Conservation (phyloP, 2,888 invertebrate species). For the Caenorhabditis becei region DNA sequence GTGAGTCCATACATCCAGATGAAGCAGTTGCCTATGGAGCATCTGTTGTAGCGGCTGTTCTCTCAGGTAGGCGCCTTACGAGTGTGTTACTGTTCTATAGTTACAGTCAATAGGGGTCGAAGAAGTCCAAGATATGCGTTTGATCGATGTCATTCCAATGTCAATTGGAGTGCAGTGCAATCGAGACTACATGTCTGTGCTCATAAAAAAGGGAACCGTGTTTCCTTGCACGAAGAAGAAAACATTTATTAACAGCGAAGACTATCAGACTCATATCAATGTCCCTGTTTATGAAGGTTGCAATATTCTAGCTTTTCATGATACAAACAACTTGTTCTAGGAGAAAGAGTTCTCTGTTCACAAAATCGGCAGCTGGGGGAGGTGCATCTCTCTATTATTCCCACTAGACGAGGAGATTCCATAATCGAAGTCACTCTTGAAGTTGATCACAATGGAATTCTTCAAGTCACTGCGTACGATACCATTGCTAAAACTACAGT, state of each 20-base stretch:
- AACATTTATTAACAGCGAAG: slow-evolving; percentile 55
- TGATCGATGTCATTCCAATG: slow-evolving; percentile 58
- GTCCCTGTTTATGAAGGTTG: slow-evolving; percentile 57
- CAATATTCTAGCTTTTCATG: background rate
- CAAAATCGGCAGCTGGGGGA: slow-evolving; percentile 55
- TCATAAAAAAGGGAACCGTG: slow-evolving; percentile 46
- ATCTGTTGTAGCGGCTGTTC: slow-evolving; percentile 91
- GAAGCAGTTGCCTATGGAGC: slow-evolving; percentile 99
- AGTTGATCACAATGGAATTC: slow-evolving; percentile 61
- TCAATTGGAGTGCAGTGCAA: slow-evolving; percentile 60
- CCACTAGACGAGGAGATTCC: slow-evolving; percentile 44
- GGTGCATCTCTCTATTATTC: slow-evolving; percentile 22
- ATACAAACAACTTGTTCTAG: slow-evolving; percentile 1
- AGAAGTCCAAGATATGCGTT: slow-evolving; percentile 59
- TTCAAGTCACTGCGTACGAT: slow-evolving; percentile 58
- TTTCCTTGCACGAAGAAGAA: slow-evolving; percentile 53
- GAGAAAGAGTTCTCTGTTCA: slow-evolving; percentile 46
- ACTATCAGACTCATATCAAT: slow-evolving; percentile 51
- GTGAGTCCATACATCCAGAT: slow-evolving; percentile 89
- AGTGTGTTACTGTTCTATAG: background rate
- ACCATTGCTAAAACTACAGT: slow-evolving; percentile 29
- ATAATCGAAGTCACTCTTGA: slow-evolving; percentile 49
- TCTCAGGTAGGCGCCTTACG: slow-evolving; percentile 58
- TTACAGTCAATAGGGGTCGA: slow-evolving; percentile 53
- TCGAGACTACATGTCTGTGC: slow-evolving; percentile 59